Percentiles rank a stretch among this genome's conserved stretches.
phyloP scores from a whole-genome alignment of 2,888 invertebrate genomes.

The Acleris cristana region DNA sequence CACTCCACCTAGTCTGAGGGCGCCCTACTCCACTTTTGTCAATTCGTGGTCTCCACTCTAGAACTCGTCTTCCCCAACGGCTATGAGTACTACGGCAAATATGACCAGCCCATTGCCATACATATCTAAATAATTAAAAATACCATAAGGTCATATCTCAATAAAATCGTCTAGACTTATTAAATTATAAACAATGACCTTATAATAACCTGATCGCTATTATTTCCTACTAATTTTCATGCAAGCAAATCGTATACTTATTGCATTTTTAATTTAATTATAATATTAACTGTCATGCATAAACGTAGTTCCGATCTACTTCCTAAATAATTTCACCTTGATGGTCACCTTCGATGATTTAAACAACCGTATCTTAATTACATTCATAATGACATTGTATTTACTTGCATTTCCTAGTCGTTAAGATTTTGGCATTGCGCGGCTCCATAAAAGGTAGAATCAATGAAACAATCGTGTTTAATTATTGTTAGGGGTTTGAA shows the following conservation, averaged over 20 bases:
- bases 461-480: neutral
- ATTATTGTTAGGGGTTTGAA: neutral
- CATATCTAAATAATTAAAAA: no score
- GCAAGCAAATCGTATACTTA: neutral
- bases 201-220: neutral
- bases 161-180: no score
- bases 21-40: no score
- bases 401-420: conserved; percentile 14
- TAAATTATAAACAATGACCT: neutral
- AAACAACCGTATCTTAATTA: conserved; percentile 23
- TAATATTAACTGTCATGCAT: conserved; percentile 6
- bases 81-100: no score
- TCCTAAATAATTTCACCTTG: conserved; percentile 22
- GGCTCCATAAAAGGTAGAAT: neutral
- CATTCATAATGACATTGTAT: conserved; percentile 4
- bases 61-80: no score
- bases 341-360: conserved; percentile 21
- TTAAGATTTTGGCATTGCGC: conserved; percentile 1
- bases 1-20: no score
- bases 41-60: no score
- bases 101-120: no score
- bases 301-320: conserved; percentile 20
- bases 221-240: neutral
- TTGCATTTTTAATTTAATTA: neutral
- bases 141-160: no score